phyloP scores from a whole-genome alignment of 35 echinoderm and acorn worm species.

The Acanthaster planci region DNA sequence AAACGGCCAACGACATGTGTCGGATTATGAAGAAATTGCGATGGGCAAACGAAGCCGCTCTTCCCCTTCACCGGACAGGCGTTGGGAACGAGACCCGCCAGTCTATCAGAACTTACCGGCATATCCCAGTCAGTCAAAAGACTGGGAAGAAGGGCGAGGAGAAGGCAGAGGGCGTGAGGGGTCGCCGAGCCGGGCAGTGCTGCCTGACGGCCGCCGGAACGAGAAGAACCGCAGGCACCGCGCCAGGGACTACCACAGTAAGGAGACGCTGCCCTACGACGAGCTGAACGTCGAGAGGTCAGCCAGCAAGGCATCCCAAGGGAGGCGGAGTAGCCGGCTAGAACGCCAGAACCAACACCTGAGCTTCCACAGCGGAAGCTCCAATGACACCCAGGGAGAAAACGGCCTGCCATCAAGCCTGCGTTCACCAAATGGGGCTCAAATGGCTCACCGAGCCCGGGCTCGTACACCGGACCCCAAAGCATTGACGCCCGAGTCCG shows the following conservation, averaged over 20 bases:
- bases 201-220: neutral
- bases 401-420: neutral
- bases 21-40: neutral
- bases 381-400: neutral
- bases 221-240: neutral
- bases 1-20: neutral
- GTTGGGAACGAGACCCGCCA: neutral
- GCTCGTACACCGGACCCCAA: neutral
- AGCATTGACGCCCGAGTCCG: constrained; percentile 18
- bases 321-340: neutral
- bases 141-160: neutral
- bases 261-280: constrained; percentile 6
- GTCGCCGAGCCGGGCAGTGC: neutral
- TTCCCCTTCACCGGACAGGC: neutral
- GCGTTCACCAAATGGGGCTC: neutral
- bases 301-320: neutral
- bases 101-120: neutral
- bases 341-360: constrained; percentile 9
- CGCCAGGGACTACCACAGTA: neutral
- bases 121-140: neutral
- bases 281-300: neutral
- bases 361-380: constrained; percentile 1
- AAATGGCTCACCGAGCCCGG: neutral
- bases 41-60: neutral
- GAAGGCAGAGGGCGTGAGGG: no score